Percentiles rank a stretch among this genome's conserved stretches.
Evolutionary conservation across 2,888 invertebrate genomes (phyloP).

Genomic region (Cantharis lateralis): DNA sequence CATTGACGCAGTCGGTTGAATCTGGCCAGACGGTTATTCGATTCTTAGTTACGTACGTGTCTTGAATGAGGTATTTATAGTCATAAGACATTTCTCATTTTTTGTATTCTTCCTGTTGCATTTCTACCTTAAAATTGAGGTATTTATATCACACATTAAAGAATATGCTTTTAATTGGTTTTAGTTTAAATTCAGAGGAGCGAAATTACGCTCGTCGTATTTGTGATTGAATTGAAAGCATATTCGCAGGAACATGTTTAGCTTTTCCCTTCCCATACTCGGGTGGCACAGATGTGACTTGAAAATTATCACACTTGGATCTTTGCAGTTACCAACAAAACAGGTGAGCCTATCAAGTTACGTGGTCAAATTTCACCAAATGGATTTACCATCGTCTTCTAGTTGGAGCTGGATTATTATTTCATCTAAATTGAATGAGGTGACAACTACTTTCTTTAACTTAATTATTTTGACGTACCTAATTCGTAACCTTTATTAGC

Average conservation of each 20-base stretch:
- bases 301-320: constrained; percentile 41
- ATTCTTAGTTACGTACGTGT: constrained; percentile 41
- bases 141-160: constrained; percentile 31
- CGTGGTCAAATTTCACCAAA: constrained; percentile 22
- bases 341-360: constrained; percentile 46
- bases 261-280: constrained; percentile 26
- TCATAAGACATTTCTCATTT: constrained; percentile 32
- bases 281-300: constrained; percentile 23
- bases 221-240: constrained; percentile 15
- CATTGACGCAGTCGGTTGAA: constrained; percentile 37
- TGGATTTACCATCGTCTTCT: neutral
- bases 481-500: neutral
- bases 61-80: constrained; percentile 44
- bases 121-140: constrained; percentile 32
- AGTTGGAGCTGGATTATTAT: constrained; percentile 7
- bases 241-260: constrained; percentile 16
- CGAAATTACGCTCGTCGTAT: neutral
- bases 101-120: constrained; percentile 29
- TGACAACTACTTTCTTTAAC: constrained; percentile 24
- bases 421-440: constrained; percentile 23
- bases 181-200: neutral
- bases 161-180: constrained; percentile 22
- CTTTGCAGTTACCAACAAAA: constrained; percentile 46
- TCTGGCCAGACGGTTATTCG: constrained; percentile 40
- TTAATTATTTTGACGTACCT: neutral